Base-by-base conservation (phyloP, 2,797 vertebrate species). In the Rhinogobio ventralis region DNA sequence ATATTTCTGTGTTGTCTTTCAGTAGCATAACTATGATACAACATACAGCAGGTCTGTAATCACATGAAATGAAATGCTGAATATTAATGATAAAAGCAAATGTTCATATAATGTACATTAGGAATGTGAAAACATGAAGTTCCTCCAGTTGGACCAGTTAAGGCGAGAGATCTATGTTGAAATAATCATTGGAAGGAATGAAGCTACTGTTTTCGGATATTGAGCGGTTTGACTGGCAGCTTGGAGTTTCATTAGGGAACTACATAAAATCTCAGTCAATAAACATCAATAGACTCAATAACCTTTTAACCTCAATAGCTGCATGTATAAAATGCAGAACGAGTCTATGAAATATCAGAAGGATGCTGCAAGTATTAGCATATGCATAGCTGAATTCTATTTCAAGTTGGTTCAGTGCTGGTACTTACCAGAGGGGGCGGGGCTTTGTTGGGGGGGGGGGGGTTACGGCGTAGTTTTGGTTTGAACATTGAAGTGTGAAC, bases 231-330 rank as follows among this genome's bases (percentile, higher is more conserved):
- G 64, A 60, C 36, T 77, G 81, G 60, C 72, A 53, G 72, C 23
- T 23, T 39, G 67, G 28, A 72, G 15, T 79, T 85, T 60, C 83
- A 79, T 84, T 36, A 72, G 68, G 25, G 28, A 76, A 77, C 30
- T 81, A 66, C 67, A 73, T 79, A 79, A 79, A 64, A 39, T 30
- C 53, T 17, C 7, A 79, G 75, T 60, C 75, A 84, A 84, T 84
- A 72, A 79, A 85, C 42, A 85, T 73, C 76, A 72, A 71, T 55
- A 46, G 73, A 33, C 39, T 33, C 28, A 51, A 83, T 83, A 66
- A 75, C 57, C 71, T 82, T 42, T 66, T 67, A 75, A 64, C 64
- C 64, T 83, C 62, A 39, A 68, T 30, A 83, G 72, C 62, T 30
- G n/a, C 8, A 51, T 7, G 9, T 64, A 66, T 67, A 64, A 67